These are phyloP conservation scores for Ips nitidus DNA, from an alignment of 1,140 invertebrate species.

Conservation along the genomic window DNA sequence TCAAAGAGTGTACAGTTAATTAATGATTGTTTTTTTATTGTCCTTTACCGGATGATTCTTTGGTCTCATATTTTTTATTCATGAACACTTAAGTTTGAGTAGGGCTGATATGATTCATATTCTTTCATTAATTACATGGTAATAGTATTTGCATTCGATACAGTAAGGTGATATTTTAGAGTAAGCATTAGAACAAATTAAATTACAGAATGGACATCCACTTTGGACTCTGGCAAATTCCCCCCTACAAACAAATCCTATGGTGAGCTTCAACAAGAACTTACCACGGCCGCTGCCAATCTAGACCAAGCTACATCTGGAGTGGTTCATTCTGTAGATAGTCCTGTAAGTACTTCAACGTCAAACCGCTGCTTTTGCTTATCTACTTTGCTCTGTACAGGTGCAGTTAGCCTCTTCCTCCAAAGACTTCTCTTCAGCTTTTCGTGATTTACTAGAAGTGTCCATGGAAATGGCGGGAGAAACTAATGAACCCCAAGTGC, in stretches of 20 bases:
- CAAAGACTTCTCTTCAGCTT: conserved; percentile 76
- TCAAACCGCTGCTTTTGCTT: neutral
- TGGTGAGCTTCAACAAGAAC: conserved; percentile 80
- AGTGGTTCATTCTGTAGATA: conserved; percentile 71
- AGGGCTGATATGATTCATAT: too few species aligned
- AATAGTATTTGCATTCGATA: neutral
- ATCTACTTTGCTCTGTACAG: conserved; percentile 1
- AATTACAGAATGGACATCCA: conserved; percentile 63
- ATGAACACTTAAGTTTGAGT: too few species aligned
- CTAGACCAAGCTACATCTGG: conserved; percentile 81
- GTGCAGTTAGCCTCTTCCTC: conserved; percentile 70
- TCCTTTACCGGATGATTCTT: too few species aligned
- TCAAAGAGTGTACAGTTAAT: too few species aligned
- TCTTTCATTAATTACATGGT: too few species aligned
- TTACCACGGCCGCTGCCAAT: conserved; percentile 78
- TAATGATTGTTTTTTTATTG: too few species aligned
- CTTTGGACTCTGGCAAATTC: conserved; percentile 71
- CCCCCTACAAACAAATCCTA: conserved; percentile 73
- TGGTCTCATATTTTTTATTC: too few species aligned
- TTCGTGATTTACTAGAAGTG: conserved; percentile 72
- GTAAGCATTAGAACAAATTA: neutral
- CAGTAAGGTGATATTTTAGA: neutral
- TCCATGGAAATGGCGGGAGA: conserved; percentile 83
- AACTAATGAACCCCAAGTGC: conserved; percentile 69
- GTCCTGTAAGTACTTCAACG: conserved; percentile 51